Evolutionary conservation across 2,888 invertebrate genomes (phyloP), one percentile per base, ranked within the genome.

Genomic region (Busseola fusca): DNA sequence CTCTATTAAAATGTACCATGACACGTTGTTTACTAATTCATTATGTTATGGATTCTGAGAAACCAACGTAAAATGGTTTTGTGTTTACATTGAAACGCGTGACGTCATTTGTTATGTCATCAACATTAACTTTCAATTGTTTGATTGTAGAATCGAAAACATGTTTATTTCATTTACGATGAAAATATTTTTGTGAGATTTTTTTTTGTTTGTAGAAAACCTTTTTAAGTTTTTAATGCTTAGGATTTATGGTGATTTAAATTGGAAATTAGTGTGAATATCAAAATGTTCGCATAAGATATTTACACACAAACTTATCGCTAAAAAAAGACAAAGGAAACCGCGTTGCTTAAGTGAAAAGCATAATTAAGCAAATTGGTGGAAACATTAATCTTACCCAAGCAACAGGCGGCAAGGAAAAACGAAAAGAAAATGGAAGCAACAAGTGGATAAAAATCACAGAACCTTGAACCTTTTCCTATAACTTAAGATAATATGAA

Each of bases 291-390:
- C 7, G 12, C 7, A 45, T 30, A 63, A 30, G 30, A 48, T 57
- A 48, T 40, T 37, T 30, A 56, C 1, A 48, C 3, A 27, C 4
- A 30, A 56, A 52, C 3, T 1, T 3, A n/a, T 9, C 21, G 16
- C 50, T 30, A 10, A 42, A 37, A 65, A 68, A 30, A 1, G 10
- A 0, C 3, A 0, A 27, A 21, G 7, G 18, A 25, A 5, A n/a
- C n/a, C 37, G 12, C 42, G 4, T 65, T 76, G 27, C 40, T 10
- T 67, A 64, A 72, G 64, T 56, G 50, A 72, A 76, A 57, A 27
- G 45, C 62, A 65, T 63, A 66, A 78, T 73, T 78, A 67, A 67
- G 63, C n/a, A 72, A 78, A 78, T 78, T 73, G 45, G 37, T 18
- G 50, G 18, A 40, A 74, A 25, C 74, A 60, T 76, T 76, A 78